These are phyloP conservation scores for Pegea sp. DNA, from an alignment of 23 tunicate species.

Conservation along the genomic window DNA sequence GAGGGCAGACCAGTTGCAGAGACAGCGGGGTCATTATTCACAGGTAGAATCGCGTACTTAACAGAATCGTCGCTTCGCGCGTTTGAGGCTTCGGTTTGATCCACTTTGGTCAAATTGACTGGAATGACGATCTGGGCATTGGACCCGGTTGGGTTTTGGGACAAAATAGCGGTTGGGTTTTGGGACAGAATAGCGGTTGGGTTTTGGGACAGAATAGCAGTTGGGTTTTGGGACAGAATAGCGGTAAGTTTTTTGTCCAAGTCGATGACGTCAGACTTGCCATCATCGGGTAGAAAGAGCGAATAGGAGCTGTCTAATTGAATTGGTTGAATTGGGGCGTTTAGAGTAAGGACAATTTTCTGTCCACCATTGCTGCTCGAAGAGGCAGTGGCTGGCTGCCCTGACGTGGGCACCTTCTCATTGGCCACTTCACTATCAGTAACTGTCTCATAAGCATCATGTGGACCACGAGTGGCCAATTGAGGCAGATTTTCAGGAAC, in stretches of 20 bases:
- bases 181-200: slow-evolving; percentile 22
- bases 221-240: slow-evolving; percentile 47
- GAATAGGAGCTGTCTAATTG: no score
- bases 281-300: no score
- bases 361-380: slow-evolving; percentile 4
- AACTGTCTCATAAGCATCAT: background rate
- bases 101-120: background rate
- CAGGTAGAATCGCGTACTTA: background rate
- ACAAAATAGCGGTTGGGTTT: slow-evolving; percentile 8
- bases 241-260: slow-evolving; percentile 72
- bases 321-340: slow-evolving; percentile 1
- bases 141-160: slow-evolving; percentile 38
- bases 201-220: slow-evolving; percentile 17
- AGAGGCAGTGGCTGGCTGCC: background rate
- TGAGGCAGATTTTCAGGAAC: no score
- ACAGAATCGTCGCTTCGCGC: background rate
- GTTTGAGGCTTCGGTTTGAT: background rate
- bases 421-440: background rate
- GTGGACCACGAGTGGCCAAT: background rate
- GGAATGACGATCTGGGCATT: slow-evolving; percentile 1
- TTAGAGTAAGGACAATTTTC: background rate
- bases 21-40: slow-evolving; percentile 9
- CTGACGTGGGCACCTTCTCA: background rate
- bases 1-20: slow-evolving; percentile 17
- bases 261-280: slow-evolving; percentile 29